Evolutionary conservation across 2,888 invertebrate species (phyloP).

Genomic region (Elysia crispata): DNA sequence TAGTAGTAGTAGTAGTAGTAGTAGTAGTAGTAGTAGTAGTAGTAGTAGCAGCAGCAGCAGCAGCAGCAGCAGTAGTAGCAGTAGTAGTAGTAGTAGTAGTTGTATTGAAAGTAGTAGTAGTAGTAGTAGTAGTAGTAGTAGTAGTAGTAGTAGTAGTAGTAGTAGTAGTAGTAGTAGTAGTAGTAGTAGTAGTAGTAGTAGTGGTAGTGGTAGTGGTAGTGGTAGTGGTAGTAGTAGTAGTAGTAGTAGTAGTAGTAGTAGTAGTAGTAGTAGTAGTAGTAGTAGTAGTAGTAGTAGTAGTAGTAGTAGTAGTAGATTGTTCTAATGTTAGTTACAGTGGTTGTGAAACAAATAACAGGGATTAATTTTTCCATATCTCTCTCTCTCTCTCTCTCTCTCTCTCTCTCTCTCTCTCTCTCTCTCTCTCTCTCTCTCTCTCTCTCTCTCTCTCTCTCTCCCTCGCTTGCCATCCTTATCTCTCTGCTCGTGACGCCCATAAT

Average conservation of each 20-base stretch:
- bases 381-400: too few species aligned
- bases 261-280: conserved; percentile 9
- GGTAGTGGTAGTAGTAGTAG: conserved; percentile 4
- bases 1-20: too few species aligned
- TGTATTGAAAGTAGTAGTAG: too few species aligned
- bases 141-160: background rate
- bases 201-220: background rate
- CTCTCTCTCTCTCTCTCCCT: conserved; percentile 24
- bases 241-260: conserved; percentile 4
- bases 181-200: conserved; percentile 1
- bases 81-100: too few species aligned
- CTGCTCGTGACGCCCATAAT: too few species aligned
- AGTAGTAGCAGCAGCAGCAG: too few species aligned
- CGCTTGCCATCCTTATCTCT: too few species aligned
- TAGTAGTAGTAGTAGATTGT: conserved; percentile 18
- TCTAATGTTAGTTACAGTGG: too few species aligned
- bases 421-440: background rate
- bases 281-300: conserved; percentile 9
- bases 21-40: too few species aligned
- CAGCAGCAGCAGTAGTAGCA: too few species aligned
- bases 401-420: conserved; percentile 6
- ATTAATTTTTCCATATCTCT: too few species aligned
- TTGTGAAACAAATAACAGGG: background rate
- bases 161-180: conserved; percentile 22
- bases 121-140: too few species aligned